Conservation (phyloP, 2,113 vertebrate genomes). For the Procavia capensis region DNA sequence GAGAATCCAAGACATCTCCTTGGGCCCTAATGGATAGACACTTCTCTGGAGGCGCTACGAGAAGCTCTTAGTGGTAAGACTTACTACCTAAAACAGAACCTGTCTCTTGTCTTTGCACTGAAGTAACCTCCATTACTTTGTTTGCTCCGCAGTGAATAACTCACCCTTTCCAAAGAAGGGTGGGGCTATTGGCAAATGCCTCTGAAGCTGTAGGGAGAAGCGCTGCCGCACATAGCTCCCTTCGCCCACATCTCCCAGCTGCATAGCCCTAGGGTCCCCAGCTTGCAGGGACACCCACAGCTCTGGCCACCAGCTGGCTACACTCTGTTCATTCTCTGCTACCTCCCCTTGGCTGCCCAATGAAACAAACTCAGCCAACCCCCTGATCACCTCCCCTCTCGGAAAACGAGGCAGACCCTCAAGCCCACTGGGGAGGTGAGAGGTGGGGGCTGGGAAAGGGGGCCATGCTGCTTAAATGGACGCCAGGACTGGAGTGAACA, state of each 20-base stretch:
- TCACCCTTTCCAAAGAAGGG: slow-evolving; percentile 59
- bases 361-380: background rate
- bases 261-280: background rate
- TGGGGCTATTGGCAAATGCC: background rate
- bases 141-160: slow-evolving; percentile 56
- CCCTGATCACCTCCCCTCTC: background rate
- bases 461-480: background rate
- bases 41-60: slow-evolving; percentile 62
- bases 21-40: slow-evolving; percentile 67
- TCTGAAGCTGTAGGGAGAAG: background rate
- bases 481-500: background rate
- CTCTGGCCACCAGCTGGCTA: background rate
- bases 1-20: slow-evolving; percentile 53
- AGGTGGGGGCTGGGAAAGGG: background rate
- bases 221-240: background rate
- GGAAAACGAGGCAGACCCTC: background rate
- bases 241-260: background rate
- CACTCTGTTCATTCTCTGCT: background rate
- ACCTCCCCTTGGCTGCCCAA: background rate
- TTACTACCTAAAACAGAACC: slow-evolving; percentile 36
- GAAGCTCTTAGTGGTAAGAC: slow-evolving; percentile 58
- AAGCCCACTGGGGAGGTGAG: background rate
- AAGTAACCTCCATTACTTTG: slow-evolving; percentile 29
- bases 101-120: background rate
- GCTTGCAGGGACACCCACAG: background rate